These are phyloP conservation scores for Armadillidium nasatum DNA, from an alignment of 1,140 invertebrate genomes.

Conservation along the genomic window DNA sequence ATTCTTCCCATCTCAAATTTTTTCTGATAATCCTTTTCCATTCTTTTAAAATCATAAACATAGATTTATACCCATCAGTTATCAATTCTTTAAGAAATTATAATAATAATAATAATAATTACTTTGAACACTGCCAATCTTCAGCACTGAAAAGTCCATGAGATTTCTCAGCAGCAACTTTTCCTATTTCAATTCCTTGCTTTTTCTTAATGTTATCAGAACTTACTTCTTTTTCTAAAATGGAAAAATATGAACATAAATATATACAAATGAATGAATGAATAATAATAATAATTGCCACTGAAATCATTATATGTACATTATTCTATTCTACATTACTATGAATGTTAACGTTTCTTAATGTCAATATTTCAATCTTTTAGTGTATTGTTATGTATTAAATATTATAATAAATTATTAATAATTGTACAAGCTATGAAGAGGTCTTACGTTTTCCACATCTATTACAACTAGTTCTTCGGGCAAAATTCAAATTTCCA, in stretches of 20 bases:
- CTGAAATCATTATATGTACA: neutral
- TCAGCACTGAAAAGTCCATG: constrained; percentile 96
- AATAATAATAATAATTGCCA: constrained; percentile 19
- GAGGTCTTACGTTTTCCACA: constrained; percentile 65
- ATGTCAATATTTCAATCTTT: no score
- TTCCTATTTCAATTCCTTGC: constrained; percentile 93
- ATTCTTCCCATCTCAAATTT: no score
- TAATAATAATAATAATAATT: constrained; percentile 28
- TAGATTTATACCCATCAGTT: no score
- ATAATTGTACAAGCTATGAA: no score
- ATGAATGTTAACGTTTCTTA: no score
- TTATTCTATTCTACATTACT: no score
- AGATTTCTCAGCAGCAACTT: constrained; percentile 95
- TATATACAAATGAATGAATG: constrained; percentile 31
- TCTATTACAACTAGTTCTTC: constrained; percentile 81
- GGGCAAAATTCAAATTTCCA: constrained; percentile 91
- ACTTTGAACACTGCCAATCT: constrained; percentile 98
- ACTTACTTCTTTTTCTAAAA: constrained; percentile 55
- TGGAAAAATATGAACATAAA: constrained; percentile 41
- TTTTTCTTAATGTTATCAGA: constrained; percentile 67
- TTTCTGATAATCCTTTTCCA: no score
- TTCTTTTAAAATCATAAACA: no score
- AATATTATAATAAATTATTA: no score
- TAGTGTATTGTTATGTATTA: no score
- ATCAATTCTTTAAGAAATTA: no score